Evolutionary conservation across 2,797 vertebrate genomes (phyloP).

Genomic region (Rhyacichthys aspro): DNA sequence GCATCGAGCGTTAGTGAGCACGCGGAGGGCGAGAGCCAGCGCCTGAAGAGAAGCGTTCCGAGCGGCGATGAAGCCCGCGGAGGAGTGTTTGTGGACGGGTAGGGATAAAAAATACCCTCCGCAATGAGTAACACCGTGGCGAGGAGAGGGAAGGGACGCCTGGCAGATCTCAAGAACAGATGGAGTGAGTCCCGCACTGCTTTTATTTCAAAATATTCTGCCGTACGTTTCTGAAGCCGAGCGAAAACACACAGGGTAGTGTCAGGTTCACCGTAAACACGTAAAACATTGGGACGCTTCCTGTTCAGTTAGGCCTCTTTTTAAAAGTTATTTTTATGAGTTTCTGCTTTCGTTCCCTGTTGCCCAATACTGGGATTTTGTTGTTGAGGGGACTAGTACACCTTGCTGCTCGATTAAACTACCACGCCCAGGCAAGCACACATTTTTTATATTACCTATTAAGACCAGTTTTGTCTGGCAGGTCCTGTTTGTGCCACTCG

Average conservation of each 20-base stretch:
- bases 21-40: not conserved
- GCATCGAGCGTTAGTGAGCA: not conserved
- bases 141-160: slow-evolving; percentile 31
- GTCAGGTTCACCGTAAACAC: too few relatives aligned
- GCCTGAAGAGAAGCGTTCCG: not conserved
- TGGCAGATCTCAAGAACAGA: slow-evolving; percentile 35
- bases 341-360: too few relatives aligned
- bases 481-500: too few relatives aligned
- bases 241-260: not conserved
- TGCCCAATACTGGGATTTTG: too few relatives aligned
- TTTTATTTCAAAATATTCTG: too few relatives aligned
- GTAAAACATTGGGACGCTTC: too few relatives aligned
- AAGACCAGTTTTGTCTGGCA: too few relatives aligned
- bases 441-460: too few relatives aligned
- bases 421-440: too few relatives aligned
- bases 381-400: not conserved
- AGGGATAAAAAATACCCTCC: not conserved
- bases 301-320: too few relatives aligned
- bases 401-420: too few relatives aligned
- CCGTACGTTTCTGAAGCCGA: not conserved
- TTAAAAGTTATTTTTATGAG: too few relatives aligned
- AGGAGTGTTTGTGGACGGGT: not conserved
- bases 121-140: slow-evolving; percentile 54
- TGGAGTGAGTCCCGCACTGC: slow-evolving; percentile 66
- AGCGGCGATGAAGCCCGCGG: slow-evolving; percentile 30